Percentiles rank a stretch among this genome's conserved stretches.
phyloP scores from a whole-genome alignment of 2,888 invertebrate species.

The Torymus tubicola region DNA sequence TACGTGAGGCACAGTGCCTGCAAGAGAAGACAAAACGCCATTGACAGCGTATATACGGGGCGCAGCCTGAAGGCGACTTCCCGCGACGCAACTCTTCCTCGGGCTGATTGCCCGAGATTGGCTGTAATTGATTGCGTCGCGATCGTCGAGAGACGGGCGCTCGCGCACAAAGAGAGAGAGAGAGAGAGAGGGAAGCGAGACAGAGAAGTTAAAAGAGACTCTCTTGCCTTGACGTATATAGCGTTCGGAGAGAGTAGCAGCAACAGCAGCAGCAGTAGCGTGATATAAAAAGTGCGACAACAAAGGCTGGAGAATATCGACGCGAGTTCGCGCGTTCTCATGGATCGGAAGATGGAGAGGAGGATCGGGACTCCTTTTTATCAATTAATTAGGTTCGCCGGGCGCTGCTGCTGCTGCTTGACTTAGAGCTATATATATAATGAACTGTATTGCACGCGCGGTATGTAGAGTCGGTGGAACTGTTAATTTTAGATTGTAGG shows the following conservation, averaged over 20 bases:
- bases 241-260: neutral
- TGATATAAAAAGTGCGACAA: neutral
- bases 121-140: slow-evolving; percentile 59
- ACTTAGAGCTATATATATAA: neutral
- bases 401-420: neutral
- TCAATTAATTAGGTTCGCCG: neutral
- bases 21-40: neutral
- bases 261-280: neutral
- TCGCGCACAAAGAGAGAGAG: neutral
- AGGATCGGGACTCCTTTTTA: slow-evolving; percentile 19
- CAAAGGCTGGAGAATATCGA: neutral
- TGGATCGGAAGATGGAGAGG: neutral
- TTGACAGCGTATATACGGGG: too few relatives aligned
- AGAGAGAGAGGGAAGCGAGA: neutral
- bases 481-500: too few relatives aligned
- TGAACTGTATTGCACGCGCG: too few relatives aligned
- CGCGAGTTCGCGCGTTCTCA: slow-evolving; percentile 18
- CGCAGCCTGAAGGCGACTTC: neutral
- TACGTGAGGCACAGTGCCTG: neutral
- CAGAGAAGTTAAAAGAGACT: slow-evolving; percentile 3
- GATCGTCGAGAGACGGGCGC: slow-evolving; percentile 27
- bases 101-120: slow-evolving; percentile 57
- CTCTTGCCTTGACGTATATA: slow-evolving; percentile 13
- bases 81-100: slow-evolving; percentile 33
- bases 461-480: too few relatives aligned